Conservation (phyloP, 1,140 invertebrate species). For the Dendrolimus punctatus region DNA sequence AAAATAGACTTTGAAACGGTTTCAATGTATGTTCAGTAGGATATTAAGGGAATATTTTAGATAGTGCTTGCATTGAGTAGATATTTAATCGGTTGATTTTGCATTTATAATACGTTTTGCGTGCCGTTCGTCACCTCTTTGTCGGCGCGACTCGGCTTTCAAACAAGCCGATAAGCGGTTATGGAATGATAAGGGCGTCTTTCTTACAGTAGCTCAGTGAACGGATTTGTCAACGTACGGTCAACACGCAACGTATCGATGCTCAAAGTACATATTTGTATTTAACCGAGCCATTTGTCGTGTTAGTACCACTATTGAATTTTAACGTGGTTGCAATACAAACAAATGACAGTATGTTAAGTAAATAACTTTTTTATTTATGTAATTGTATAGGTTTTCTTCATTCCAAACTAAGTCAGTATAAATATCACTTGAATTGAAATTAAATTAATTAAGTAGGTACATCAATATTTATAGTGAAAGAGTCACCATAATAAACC, state of each 20-base stretch:
- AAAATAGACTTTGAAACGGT: no score
- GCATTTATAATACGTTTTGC: slow-evolving; percentile 37
- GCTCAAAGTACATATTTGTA: slow-evolving; percentile 3
- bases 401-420: no score
- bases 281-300: no score
- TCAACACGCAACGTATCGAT: slow-evolving; percentile 40
- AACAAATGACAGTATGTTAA: no score
- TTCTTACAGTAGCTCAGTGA: slow-evolving; percentile 51
- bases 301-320: no score
- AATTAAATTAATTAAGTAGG: no score
- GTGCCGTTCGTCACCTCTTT: slow-evolving; percentile 53
- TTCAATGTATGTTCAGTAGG: not conserved
- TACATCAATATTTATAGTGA: no score
- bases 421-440: no score
- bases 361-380: no score
- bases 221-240: slow-evolving; percentile 58
- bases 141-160: slow-evolving; percentile 40
- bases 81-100: slow-evolving; percentile 22
- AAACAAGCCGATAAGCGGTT: slow-evolving; percentile 55
- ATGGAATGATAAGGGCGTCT: slow-evolving; percentile 40
- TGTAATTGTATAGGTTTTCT: no score
- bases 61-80: slow-evolving; percentile 5
- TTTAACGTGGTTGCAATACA: no score
- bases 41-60: slow-evolving; percentile 7
- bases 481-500: no score